Conservation (phyloP, 2,888 invertebrate genomes). For the Agriopis leucophaearia region DNA sequence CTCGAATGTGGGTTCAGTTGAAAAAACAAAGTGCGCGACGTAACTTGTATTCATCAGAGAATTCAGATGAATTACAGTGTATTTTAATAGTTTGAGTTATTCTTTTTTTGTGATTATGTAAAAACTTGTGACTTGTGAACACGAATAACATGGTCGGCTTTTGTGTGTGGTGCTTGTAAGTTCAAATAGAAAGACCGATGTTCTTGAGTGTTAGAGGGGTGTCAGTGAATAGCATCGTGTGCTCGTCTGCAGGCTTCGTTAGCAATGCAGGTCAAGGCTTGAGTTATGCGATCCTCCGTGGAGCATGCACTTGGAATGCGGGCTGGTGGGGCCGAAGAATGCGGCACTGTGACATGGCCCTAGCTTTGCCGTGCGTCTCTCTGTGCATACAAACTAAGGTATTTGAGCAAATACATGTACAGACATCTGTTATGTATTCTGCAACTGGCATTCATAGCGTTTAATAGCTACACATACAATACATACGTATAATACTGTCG, state of each 20-base stretch:
- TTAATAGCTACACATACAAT: neutral
- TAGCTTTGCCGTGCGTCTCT: constrained; percentile 36
- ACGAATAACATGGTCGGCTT: neutral
- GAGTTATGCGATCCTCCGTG: constrained; percentile 66
- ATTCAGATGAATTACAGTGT: neutral
- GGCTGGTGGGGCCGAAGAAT: constrained; percentile 50
- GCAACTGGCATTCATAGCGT: neutral
- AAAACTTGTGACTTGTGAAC: constrained; percentile 1
- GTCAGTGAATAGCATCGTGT: constrained; percentile 58
- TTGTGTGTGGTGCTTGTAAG: constrained; percentile 6
- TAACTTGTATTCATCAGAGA: neutral
- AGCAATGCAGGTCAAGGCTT: constrained; percentile 76
- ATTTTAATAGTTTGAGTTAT: neutral
- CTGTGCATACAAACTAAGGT: constrained; percentile 48
- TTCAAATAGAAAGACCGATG: constrained; percentile 33
- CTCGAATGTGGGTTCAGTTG: constrained; percentile 30
- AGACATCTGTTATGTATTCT: constrained; percentile 2
- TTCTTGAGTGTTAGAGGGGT: constrained; percentile 49
- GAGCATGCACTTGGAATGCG: constrained; percentile 61
- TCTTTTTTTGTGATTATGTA: neutral
- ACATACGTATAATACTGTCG: too few species aligned
- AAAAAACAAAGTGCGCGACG: constrained; percentile 26
- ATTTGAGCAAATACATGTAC: constrained; percentile 45
- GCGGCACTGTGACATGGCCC: constrained; percentile 46
- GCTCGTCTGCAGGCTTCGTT: constrained; percentile 66